Conservation (phyloP, 2,797 vertebrate genomes). For the Rhadinocentrus ornatus region DNA sequence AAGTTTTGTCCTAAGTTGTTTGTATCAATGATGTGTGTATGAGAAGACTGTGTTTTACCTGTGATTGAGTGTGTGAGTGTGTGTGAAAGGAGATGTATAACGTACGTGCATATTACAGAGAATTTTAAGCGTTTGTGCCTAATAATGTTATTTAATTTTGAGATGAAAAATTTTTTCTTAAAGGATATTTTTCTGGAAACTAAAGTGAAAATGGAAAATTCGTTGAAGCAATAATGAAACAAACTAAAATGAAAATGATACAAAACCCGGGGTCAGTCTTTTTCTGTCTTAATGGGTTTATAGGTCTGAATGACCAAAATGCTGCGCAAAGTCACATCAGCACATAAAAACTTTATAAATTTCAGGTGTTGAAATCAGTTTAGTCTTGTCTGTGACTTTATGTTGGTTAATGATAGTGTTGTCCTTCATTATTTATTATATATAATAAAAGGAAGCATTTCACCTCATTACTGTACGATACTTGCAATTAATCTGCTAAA, state of each 20-base stretch:
- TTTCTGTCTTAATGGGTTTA: constrained; percentile 35
- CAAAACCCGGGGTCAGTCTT: constrained; percentile 47
- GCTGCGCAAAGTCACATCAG: constrained; percentile 20
- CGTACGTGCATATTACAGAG: constrained; percentile 52
- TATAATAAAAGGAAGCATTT: constrained; percentile 58
- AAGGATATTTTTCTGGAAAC: constrained; percentile 65
- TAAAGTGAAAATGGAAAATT: constrained; percentile 50
- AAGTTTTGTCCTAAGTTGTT: constrained; percentile 41
- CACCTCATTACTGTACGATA: constrained; percentile 39
- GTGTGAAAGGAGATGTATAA: constrained; percentile 30
- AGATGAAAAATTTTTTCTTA: constrained; percentile 53
- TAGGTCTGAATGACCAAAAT: constrained; percentile 15
- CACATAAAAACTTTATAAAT: constrained; percentile 28
- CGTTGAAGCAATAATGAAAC: constrained; percentile 80
- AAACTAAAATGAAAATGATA: constrained; percentile 64
- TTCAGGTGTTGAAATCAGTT: constrained; percentile 36
- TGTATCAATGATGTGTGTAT: constrained; percentile 40
- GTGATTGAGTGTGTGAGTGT: constrained; percentile 27
- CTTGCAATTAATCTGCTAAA: constrained; percentile 26
- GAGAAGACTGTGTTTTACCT: constrained; percentile 39
- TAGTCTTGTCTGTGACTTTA: constrained; percentile 50
- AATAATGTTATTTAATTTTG: constrained; percentile 52
- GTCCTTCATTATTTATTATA: constrained; percentile 53
- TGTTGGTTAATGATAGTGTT: constrained; percentile 50
- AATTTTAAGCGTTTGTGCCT: constrained; percentile 69